Percentiles rank a stretch among this genome's conserved stretches.
phyloP scores from a whole-genome alignment of 2,113 vertebrate species.

The Turdus rufiventris region DNA sequence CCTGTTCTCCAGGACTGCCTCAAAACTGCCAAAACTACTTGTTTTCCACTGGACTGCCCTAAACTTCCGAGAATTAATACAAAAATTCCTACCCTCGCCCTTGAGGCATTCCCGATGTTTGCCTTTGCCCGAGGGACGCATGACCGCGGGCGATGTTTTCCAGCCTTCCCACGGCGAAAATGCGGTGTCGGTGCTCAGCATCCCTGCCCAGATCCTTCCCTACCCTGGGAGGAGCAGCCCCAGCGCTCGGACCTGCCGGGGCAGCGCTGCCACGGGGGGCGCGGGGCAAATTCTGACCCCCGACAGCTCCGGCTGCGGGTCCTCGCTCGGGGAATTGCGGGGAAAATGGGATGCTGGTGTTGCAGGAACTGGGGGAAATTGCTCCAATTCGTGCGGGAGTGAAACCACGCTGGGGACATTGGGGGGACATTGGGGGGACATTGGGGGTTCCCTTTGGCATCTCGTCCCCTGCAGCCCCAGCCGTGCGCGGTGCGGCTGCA shows the following conservation, averaged over 20 bases:
- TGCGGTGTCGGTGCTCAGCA: neutral
- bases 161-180: conserved; percentile 10
- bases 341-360: neutral
- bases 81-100: neutral
- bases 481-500: neutral
- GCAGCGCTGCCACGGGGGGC: neutral
- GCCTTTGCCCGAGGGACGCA: neutral
- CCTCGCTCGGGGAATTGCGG: rapidly evolving
- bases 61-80: neutral
- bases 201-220: rapidly evolving
- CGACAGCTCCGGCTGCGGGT: neutral
- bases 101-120: neutral
- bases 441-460: neutral
- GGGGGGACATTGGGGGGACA: neutral
- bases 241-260: neutral
- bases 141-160: neutral
- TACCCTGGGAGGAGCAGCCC: neutral
- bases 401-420: neutral
- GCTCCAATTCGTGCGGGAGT: neutral
- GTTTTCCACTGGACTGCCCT: neutral
- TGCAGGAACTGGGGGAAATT: neutral
- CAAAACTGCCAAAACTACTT: neutral
- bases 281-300: neutral
- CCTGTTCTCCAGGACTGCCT: neutral
- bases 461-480: neutral